Base-by-base conservation (phyloP, 2,113 vertebrate genomes). In the Leucopsar rothschildi region DNA sequence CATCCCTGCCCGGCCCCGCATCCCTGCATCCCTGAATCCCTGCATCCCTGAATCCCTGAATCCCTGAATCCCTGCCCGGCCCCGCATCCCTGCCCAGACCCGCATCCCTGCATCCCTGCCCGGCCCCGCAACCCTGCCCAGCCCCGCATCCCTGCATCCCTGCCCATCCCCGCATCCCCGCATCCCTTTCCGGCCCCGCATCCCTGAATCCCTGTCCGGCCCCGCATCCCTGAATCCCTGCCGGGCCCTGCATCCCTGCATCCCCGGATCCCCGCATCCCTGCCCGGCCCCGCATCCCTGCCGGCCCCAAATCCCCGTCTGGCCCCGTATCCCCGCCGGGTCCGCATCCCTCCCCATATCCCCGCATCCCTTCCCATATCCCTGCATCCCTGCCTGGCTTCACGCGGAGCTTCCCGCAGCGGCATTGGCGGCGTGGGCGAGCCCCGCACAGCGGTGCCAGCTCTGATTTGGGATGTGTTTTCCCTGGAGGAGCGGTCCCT, bases 361-460 rank as follows among this genome's bases (percentile, higher is more conserved):
- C 27, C 19, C 40, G 15, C 40, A 42, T 42, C 40, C 40, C 14
- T 42, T 14, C 40, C 40, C 40, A 19, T 44, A 3, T 5, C 16
- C 2, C 47, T 6, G 2, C 19, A 22, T n/a, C 22, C 17, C 22
- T 1, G 2, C 24, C 13, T 8, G 8, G 25, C 20, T 16, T 12
- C 25, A 2, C 1, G 1, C 13, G 16, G 7, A 3, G 13, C 5
- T 9, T 20, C 25, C 31, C 22, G 3, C 7, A 6, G 18, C 2
- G 10, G 42, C 37, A 0, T 13, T 23, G 5, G 21, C 18, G 3
- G 1, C 2, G 6, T 10, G 12, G 37, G 22, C 3, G 1, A 24
- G 33, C 18, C 6, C 15, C 8, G 8, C 3, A 1, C 4, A 2
- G 8, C 24, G 14, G 9, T 31, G 6, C 2, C 39, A 1, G 28